phyloP scores from a whole-genome alignment of 2,797 vertebrate species.

The Streptopelia turtur region DNA sequence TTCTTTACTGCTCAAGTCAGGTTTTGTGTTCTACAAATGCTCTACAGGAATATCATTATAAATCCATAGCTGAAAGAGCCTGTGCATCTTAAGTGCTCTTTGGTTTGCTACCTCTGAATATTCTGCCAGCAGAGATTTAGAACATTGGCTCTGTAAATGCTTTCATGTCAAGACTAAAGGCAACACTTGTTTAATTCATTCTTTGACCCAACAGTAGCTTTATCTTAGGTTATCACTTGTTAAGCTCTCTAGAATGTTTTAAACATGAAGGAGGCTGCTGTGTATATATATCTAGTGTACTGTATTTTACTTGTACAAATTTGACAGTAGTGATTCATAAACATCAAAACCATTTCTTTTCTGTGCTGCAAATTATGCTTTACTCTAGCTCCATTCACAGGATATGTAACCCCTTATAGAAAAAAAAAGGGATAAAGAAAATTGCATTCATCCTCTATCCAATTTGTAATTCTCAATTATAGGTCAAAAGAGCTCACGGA shows the following conservation, averaged over 20 bases:
- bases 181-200: conserved; percentile 73
- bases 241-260: conserved; percentile 69
- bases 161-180: conserved; percentile 75
- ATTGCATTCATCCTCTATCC: not conserved
- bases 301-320: conserved; percentile 56
- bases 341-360: conserved; percentile 58
- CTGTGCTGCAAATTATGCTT: conserved; percentile 42
- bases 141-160: conserved; percentile 65
- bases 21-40: conserved; percentile 61
- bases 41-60: conserved; percentile 65
- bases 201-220: conserved; percentile 71
- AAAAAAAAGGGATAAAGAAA: not conserved
- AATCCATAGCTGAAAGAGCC: conserved; percentile 60
- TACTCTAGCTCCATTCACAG: not conserved
- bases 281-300: conserved; percentile 45
- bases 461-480: not conserved
- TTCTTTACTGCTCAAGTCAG: conserved; percentile 55
- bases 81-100: conserved; percentile 66
- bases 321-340: conserved; percentile 70
- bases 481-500: not conserved
- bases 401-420: not conserved
- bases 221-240: conserved; percentile 76
- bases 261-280: conserved; percentile 65
- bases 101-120: conserved; percentile 61
- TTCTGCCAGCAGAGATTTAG: conserved; percentile 72